Base-by-base conservation (phyloP, 2,113 vertebrate genomes). In the Zosterops borbonicus region DNA sequence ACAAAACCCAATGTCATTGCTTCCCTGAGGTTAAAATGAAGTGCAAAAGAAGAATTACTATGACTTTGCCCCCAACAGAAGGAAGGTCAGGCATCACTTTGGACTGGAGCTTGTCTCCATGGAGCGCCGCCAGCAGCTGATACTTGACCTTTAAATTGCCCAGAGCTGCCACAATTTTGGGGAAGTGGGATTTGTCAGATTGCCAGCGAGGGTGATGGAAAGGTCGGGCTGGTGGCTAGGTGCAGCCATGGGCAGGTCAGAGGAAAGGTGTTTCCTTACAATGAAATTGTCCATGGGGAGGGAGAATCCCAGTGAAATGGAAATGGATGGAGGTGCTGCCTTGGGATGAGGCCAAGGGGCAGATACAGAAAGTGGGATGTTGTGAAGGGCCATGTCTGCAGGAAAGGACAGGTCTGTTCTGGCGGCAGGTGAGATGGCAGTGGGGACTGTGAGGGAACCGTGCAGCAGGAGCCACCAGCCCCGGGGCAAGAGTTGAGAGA, bases 71-170 rank as follows among this genome's bases (percentile, higher is more conserved):
- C n/a, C 23, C 1, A 3, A 88, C 22, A 88, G 80, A 87, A 62
- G 87, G 70, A 92, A 97, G 92, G 87, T 91, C 97, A 87, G 91
- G 82, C 85, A 89, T 84, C 3, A 0, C 85, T 83, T 92, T 35
- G 46, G 85, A 83, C 94, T 70, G 94, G 92, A 91, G 87, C 41
- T 90, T 27, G 13, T 56, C 90, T 96, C 92, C 87, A 21, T 85
- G 89, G 94, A 97, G 70, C 5, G 46, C 55, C 0, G 56, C 75
- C 88, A 42, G 95, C 91, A 97, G 96, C 96, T 97, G 95, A 98
- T 89, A 93, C 81, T 95, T 96, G 84, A 97, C 90, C 96, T 98
- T 97, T 96, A 96, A 92, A 95, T 95, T 97, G 96, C 89, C 71
- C 92, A 94, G 83, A 90, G 63, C 31, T 53, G 80, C 39, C 50